Evolutionary conservation across 1,140 invertebrate species (phyloP).

Genomic region (Drosophila yakuba): DNA sequence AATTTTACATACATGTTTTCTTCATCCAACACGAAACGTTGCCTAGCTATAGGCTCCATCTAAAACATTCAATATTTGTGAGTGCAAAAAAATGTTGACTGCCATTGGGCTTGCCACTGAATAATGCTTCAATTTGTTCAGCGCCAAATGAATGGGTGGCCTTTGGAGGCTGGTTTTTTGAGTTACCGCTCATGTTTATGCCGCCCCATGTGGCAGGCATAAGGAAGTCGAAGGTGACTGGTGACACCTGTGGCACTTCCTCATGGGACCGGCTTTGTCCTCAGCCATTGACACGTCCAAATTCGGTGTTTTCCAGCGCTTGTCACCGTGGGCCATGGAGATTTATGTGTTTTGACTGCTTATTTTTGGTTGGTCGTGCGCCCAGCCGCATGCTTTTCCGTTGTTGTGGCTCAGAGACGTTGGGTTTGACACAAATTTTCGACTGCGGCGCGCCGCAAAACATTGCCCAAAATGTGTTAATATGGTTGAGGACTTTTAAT

Average conservation of each 20-base stretch:
- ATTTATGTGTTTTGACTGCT: conserved; percentile 61
- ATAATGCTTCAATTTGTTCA: background rate
- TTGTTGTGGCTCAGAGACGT: conserved; percentile 27
- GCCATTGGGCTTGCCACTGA: conserved; percentile 16
- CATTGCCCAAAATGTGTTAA: conserved; percentile 80
- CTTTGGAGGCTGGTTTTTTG: conserved; percentile 11
- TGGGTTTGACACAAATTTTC: conserved; percentile 75
- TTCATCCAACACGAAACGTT: background rate
- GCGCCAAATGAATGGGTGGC: background rate
- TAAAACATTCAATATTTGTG: background rate
- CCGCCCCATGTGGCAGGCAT: conserved; percentile 58
- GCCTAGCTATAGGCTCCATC: conserved; percentile 14
- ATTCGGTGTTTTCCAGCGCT: conserved; percentile 36
- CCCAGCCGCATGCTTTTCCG: conserved; percentile 69
- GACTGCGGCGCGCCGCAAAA: conserved; percentile 75
- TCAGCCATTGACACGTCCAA: conserved; percentile 37
- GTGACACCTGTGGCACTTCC: conserved; percentile 66
- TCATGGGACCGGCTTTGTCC: conserved; percentile 51
- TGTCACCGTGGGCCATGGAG: conserved; percentile 29
- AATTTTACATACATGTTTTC: background rate
- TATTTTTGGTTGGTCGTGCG: conserved; percentile 56
- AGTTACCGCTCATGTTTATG: conserved; percentile 47
- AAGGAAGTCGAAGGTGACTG: conserved; percentile 57
- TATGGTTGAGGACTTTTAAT: conserved; percentile 83
- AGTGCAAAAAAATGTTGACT: background rate